A percentile compares a stretch with the other conserved stretches of the same genome.
These are phyloP conservation scores for Acanthochromis polyacanthus DNA, from an alignment of 2,113 vertebrate species.

Conservation along the genomic window DNA sequence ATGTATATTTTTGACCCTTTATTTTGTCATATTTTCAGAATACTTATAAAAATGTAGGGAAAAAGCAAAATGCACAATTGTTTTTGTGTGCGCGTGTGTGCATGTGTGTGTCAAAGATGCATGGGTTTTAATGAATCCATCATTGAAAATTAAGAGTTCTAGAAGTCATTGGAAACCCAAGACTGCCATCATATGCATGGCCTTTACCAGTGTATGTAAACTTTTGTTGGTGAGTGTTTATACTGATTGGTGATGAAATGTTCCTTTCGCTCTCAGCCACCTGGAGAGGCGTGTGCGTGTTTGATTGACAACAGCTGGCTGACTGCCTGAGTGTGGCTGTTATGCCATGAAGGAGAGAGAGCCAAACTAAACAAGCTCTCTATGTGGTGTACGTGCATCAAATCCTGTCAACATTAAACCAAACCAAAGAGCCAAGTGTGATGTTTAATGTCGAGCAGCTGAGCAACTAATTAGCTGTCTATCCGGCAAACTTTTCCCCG, in stretches of 20 bases:
- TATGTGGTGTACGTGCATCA: not conserved
- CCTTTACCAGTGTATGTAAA: no score
- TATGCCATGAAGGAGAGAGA: not conserved
- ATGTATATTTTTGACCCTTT: no score
- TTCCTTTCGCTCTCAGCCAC: not conserved
- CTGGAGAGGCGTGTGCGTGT: not conserved
- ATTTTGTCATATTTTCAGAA: no score
- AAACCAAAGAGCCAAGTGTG: not conserved
- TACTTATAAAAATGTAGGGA: no score
- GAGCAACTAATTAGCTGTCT: not conserved
- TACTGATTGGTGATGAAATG: not conserved
- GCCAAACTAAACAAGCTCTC: not conserved
- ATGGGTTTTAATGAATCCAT: not conserved
- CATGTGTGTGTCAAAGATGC: no score
- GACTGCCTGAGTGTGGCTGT: slow-evolving; percentile 4
- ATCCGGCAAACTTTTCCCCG: not conserved
- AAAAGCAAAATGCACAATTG: no score
- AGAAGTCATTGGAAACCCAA: no score
- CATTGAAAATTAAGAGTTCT: no score
- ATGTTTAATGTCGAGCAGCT: not conserved
- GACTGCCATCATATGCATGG: no score
- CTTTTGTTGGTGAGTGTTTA: no score
- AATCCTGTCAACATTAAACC: not conserved
- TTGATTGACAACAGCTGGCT: not conserved
- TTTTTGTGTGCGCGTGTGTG: no score